Conservation (phyloP, 2,888 invertebrate genomes). For the Argyra leucocephala region DNA sequence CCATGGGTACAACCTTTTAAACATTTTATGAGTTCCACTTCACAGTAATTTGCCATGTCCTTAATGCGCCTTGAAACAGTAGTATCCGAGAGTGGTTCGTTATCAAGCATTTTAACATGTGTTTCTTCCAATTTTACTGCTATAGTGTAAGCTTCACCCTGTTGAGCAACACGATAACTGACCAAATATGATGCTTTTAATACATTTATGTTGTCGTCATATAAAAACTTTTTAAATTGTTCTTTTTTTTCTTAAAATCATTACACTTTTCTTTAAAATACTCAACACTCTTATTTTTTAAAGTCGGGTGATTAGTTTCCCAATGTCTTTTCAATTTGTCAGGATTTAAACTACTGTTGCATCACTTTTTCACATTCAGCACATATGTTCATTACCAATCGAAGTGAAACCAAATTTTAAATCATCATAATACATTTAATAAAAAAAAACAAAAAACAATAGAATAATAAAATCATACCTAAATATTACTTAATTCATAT, state of each 20-base stretch:
- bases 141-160: slow-evolving; percentile 10
- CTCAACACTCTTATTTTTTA: slow-evolving; percentile 9
- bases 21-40: not conserved
- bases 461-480: too few species aligned
- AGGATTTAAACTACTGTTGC: slow-evolving; percentile 9
- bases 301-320: slow-evolving; percentile 7
- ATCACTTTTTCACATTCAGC: slow-evolving; percentile 1
- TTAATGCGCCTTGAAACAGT: not conserved
- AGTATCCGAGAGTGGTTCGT: not conserved
- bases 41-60: not conserved
- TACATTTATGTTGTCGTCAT: not conserved
- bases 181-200: slow-evolving; percentile 11
- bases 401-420: slow-evolving; percentile 13
- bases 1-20: not conserved
- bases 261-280: slow-evolving; percentile 7
- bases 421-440: too few species aligned
- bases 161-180: slow-evolving; percentile 5
- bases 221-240: not conserved
- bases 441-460: too few species aligned
- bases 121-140: slow-evolving; percentile 11
- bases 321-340: slow-evolving; percentile 7
- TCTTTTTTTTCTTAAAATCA: not conserved
- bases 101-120: not conserved
- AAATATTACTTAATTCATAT: too few species aligned
- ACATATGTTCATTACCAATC: slow-evolving; percentile 4